Conservation (phyloP, 2,797 vertebrate species). For the Sarcoramphus papa region DNA sequence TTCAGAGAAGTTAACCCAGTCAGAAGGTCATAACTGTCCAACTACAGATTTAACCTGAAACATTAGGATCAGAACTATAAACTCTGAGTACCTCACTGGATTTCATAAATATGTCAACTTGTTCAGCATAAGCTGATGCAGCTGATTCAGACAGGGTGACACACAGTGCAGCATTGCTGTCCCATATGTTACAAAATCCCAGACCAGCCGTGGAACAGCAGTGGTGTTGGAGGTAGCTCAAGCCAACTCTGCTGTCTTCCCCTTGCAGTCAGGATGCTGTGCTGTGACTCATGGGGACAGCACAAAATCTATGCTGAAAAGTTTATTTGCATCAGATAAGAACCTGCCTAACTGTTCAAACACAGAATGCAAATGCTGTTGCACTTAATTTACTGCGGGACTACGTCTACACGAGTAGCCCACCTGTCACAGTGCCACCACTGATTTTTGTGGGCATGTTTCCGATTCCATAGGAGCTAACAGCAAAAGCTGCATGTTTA, state of each 20-base stretch:
- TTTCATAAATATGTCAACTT: background rate
- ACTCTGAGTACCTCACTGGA: background rate
- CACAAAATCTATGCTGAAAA: background rate
- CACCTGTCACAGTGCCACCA: background rate
- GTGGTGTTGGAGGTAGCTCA: background rate
- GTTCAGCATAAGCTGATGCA: background rate
- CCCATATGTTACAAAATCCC: background rate
- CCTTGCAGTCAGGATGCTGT: rapidly evolving
- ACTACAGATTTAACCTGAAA: background rate
- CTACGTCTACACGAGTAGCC: rapidly evolving
- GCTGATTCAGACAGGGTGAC: background rate
- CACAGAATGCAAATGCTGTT: background rate
- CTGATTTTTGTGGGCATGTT: background rate
- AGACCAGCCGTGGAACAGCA: background rate
- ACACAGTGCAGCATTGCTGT: background rate
- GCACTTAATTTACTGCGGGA: background rate
- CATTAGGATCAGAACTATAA: background rate
- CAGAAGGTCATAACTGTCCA: background rate
- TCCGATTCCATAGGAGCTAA: background rate
- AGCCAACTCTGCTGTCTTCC: background rate
- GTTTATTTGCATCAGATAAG: background rate
- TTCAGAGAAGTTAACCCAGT: background rate
- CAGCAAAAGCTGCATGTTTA: background rate
- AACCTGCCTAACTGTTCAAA: background rate
- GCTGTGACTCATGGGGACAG: background rate